Evolutionary conservation across 1,140 invertebrate species (phyloP).

Genomic region (Pseudachorutes palmiensis): DNA sequence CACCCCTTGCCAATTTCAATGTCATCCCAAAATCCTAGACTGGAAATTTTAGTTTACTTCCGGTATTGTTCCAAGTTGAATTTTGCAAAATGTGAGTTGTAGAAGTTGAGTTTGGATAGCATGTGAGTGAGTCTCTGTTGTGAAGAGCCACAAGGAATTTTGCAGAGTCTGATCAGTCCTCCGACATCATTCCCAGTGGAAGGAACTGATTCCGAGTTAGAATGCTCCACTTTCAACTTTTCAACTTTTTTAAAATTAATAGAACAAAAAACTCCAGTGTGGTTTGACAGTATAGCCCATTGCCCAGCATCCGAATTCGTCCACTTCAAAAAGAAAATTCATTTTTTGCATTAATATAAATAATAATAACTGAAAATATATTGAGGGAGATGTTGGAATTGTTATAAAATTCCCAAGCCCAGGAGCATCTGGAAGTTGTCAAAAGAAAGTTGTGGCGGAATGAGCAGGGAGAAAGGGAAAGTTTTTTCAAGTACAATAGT

Average conservation of each 20-base stretch:
- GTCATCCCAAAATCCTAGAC: too few species aligned
- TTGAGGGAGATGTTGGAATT: background rate
- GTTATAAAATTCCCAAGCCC: background rate
- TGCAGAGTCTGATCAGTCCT: constrained; percentile 6
- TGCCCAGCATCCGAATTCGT: background rate
- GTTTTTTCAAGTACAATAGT: background rate
- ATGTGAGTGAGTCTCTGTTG: background rate
- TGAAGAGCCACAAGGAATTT: background rate
- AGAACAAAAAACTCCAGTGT: background rate
- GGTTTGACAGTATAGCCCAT: background rate
- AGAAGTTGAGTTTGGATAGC: too few species aligned
- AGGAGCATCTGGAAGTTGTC: too few species aligned
- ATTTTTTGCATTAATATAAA: background rate
- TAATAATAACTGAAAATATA: background rate
- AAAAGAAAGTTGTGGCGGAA: too few species aligned
- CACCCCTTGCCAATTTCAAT: too few species aligned
- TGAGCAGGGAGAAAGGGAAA: too few species aligned
- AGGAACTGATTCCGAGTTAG: background rate
- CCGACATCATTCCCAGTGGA: background rate
- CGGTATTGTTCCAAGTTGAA: background rate
- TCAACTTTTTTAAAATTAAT: background rate
- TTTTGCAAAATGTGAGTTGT: background rate
- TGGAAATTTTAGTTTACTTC: too few species aligned
- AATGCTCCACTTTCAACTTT: background rate
- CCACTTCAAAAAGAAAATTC: background rate